A percentile compares a stretch with the other conserved stretches of the same genome.
These are phyloP conservation scores for Leucophenga montana DNA, from an alignment of 2,888 invertebrate species.

Conservation along the genomic window DNA sequence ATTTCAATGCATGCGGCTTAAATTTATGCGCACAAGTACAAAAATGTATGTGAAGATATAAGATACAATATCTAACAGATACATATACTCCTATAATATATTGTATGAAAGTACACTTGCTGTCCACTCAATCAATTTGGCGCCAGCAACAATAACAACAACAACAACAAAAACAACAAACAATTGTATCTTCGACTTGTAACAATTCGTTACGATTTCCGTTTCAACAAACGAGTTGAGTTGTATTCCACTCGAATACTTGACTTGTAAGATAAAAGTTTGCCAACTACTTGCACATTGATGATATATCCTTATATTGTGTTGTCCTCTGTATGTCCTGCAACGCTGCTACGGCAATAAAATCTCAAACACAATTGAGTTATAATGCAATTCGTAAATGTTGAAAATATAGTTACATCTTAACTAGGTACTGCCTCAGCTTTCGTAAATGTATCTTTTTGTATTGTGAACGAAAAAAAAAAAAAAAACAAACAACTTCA, in stretches of 20 bases:
- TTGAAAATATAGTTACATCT: conserved; percentile 58
- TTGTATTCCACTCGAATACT: too few relatives aligned
- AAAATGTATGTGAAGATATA: background rate
- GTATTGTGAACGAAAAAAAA: too few relatives aligned
- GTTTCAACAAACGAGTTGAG: background rate
- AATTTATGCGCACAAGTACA: conserved; percentile 4
- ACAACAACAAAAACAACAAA: conserved; percentile 1
- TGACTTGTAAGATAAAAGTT: background rate
- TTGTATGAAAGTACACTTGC: background rate
- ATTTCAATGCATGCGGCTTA: conserved; percentile 57
- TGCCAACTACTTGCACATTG: background rate
- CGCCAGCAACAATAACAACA: conserved; percentile 15
- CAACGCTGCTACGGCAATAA: conserved; percentile 45
- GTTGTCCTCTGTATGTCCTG: conserved; percentile 1
- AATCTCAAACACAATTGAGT: conserved; percentile 64
- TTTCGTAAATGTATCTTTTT: background rate
- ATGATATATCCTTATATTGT: background rate
- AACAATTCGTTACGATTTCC: conserved; percentile 19
- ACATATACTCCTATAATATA: background rate
- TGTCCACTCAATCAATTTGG: conserved; percentile 26
- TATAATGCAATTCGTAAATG: conserved; percentile 66
- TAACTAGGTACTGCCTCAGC: conserved; percentile 15
- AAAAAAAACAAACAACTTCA: background rate
- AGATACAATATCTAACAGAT: background rate
- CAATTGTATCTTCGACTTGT: background rate